A percentile compares a stretch with the other conserved stretches of the same genome.
These are phyloP conservation scores for Drosophila dives DNA, from an alignment of 2,888 invertebrate genomes.

Conservation along the genomic window DNA sequence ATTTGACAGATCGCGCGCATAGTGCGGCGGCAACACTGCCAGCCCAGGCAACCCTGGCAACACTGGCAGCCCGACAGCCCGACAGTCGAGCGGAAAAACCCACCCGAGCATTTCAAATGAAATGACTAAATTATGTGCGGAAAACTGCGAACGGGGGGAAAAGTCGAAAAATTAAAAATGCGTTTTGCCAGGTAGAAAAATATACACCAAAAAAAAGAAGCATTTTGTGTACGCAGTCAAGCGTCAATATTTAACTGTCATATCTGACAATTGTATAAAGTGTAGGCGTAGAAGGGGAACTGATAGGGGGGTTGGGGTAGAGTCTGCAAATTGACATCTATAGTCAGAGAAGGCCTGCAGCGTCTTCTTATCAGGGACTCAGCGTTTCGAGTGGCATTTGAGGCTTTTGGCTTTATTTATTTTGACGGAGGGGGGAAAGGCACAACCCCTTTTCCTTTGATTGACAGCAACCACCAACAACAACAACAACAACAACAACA, in stretches of 20 bases:
- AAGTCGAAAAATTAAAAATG: slow-evolving; percentile 68
- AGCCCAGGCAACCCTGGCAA: neutral
- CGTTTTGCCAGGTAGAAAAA: slow-evolving; percentile 72
- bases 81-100: slow-evolving; percentile 13
- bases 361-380: slow-evolving; percentile 68
- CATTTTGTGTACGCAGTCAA: slow-evolving; percentile 62
- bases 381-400: slow-evolving; percentile 65
- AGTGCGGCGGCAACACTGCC: slow-evolving; percentile 39
- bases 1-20: slow-evolving; percentile 84
- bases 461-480: slow-evolving; percentile 67
- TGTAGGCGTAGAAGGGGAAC: neutral
- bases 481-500: slow-evolving; percentile 24
- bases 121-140: slow-evolving; percentile 82
- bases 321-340: slow-evolving; percentile 36
- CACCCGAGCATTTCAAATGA: slow-evolving; percentile 73
- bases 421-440: neutral
- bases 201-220: neutral
- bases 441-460: slow-evolving; percentile 74
- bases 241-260: slow-evolving; percentile 80
- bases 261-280: slow-evolving; percentile 66
- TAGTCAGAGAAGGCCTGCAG: slow-evolving; percentile 39
- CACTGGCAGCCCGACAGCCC: neutral
- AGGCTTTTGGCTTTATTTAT: slow-evolving; percentile 48
- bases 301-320: neutral
- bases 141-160: slow-evolving; percentile 52